A percentile compares a stretch with the other conserved stretches of the same genome.
These are phyloP conservation scores for Baryphthengus martii DNA, from an alignment of 2,113 vertebrate species.

Conservation along the genomic window DNA sequence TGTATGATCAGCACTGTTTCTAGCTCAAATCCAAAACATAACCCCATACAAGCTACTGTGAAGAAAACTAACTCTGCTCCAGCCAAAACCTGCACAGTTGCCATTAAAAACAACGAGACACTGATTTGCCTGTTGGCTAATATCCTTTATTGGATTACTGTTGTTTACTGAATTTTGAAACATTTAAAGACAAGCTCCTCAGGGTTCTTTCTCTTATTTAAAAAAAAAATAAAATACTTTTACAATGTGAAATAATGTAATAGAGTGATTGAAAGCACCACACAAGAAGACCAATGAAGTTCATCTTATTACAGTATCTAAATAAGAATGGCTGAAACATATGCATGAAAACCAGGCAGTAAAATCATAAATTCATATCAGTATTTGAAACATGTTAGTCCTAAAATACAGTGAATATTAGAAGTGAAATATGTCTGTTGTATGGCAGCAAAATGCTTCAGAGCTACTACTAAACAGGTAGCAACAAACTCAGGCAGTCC, in stretches of 20 bases:
- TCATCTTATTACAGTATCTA: background rate
- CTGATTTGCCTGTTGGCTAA: background rate
- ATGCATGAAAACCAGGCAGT: background rate
- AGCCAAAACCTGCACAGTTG: background rate
- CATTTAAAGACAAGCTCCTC: background rate
- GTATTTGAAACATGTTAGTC: background rate
- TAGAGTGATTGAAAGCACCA: background rate
- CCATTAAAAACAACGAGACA: background rate
- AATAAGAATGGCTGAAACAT: background rate
- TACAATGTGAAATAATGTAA: background rate
- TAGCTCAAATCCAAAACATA: background rate
- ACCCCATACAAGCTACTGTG: background rate
- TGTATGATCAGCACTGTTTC: background rate
- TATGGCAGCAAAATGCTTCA: background rate
- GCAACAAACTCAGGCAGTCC: background rate
- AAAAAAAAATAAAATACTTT: background rate
- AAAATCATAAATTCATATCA: background rate
- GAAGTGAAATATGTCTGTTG: background rate
- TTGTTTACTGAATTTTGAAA: background rate
- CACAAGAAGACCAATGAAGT: background rate
- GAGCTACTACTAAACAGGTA: background rate
- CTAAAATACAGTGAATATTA: background rate
- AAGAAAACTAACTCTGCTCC: background rate
- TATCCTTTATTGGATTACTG: background rate
- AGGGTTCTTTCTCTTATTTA: too few relatives aligned